Evolutionary conservation across 2,888 invertebrate species (phyloP).

Genomic region (Diarsia mendica): DNA sequence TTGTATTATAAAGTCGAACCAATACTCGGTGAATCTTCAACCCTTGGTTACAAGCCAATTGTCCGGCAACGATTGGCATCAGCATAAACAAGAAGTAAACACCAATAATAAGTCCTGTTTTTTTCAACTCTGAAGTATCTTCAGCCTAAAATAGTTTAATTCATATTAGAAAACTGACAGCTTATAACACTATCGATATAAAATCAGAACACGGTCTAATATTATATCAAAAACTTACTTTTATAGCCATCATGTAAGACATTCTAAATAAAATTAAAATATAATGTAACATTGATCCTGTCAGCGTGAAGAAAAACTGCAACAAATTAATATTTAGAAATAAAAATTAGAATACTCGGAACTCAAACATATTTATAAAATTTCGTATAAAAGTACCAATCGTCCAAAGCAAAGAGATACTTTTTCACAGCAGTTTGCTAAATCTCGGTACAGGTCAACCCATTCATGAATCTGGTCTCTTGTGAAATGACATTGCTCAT

Average conservation of each 20-base stretch:
- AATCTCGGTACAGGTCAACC: conserved; percentile 31
- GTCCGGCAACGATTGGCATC: conserved; percentile 38
- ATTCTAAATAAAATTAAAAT: neutral
- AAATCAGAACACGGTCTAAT: neutral
- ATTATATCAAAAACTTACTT: neutral
- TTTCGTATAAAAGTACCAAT: conserved; percentile 11
- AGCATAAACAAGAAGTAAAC: neutral
- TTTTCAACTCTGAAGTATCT: neutral
- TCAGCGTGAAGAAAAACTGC: neutral
- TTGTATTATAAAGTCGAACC: conserved; percentile 35
- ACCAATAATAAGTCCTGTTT: neutral
- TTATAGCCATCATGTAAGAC: neutral
- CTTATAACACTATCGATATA: neutral
- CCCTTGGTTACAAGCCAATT: conserved; percentile 23
- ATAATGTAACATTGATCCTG: neutral
- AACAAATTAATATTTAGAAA: neutral
- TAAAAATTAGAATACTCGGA: neutral
- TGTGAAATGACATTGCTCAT: neutral
- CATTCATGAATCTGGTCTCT: conserved; percentile 27
- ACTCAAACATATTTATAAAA: too few species aligned
- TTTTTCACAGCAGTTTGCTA: conserved; percentile 31
- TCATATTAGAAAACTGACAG: neutral
- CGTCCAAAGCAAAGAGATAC: conserved; percentile 21
- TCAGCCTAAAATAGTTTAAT: neutral
- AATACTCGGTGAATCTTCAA: conserved; percentile 12